Base-by-base conservation (phyloP, 2,113 vertebrate species). In the Fukomys damarensis region DNA sequence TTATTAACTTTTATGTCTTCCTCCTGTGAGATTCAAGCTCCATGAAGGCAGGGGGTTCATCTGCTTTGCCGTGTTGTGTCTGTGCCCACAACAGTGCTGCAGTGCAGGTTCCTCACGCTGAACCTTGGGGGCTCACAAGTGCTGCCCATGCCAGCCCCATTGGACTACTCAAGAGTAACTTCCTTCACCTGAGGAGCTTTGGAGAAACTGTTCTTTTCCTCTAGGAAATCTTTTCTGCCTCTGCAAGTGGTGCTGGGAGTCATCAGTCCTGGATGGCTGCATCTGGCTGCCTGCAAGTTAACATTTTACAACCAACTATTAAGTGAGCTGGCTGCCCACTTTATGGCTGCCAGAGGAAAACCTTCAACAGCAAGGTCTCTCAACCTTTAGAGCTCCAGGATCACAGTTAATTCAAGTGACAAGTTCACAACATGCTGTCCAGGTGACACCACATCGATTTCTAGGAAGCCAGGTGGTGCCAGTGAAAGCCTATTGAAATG, bases 41-140 rank as follows among this genome's bases (percentile, higher is more conserved):
- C 1, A 0, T 3, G 46, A 59, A 77, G 35, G 19, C 19, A 4
- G 28, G 65, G 1, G 4, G 5, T 32, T 17, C 4, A 8, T 54
- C 17, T 28, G 30, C 32, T 28, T 7, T 32, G 8, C 26, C 22
- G 10, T 3, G 17, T 26, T 5, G 0, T 6, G 2, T 10, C 76
- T 20, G 56, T 13, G 63, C 3, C 13, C 8, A 22, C 14, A 59
- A 10, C 35, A 35, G 74, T 0, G 41, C 26, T 1, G 0, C 0
- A 0, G 41, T 19, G 9, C 0, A 1, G 32, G 3, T 1, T 5
- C 14, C 4, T 5, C 1, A 32, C 11, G 2, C 22, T 9, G 16
- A 32, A 32, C 22, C 14, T 14, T 1, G 7, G 56, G 26, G 0
- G 7, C 24, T 79, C 41, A 11, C 1, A 70, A 0, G 4, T 8